A percentile compares a stretch with the other conserved stretches of the same genome.
These are phyloP conservation scores for Cetoscarus ocellatus DNA, from an alignment of 2,797 vertebrate genomes.

Conservation along the genomic window DNA sequence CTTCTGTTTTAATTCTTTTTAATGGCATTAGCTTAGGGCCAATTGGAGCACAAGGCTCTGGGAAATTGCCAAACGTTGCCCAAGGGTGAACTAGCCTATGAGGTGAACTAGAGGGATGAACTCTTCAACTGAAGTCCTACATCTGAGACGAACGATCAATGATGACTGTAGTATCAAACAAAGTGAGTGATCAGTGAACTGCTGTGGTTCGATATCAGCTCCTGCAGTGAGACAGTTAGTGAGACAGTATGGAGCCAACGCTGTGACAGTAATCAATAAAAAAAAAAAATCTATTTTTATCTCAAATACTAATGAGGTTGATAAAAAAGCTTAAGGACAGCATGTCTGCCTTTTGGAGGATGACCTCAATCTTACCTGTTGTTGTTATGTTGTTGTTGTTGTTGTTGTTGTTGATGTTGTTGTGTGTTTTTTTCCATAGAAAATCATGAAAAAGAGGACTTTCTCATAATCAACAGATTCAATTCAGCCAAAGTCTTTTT, in stretches of 20 bases:
- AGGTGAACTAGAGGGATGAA: constrained; percentile 7
- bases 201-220: constrained; percentile 19
- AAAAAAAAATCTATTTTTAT: constrained; percentile 21
- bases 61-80: too few relatives aligned
- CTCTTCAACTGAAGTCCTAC: constrained; percentile 14
- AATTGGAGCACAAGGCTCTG: too few relatives aligned
- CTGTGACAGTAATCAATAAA: constrained; percentile 12
- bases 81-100: too few relatives aligned
- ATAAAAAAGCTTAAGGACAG: neutral
- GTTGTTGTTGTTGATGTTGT: too few relatives aligned
- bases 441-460: too few relatives aligned
- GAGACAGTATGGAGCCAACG: neutral
- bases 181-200: neutral
- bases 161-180: constrained; percentile 14
- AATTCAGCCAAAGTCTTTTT: too few relatives aligned
- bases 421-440: too few relatives aligned
- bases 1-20: too few relatives aligned
- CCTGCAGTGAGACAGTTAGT: neutral
- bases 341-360: neutral
- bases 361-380: too few relatives aligned
- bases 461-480: too few relatives aligned
- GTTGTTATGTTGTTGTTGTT: too few relatives aligned
- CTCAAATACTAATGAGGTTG: constrained; percentile 16
- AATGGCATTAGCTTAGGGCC: too few relatives aligned
- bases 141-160: constrained; percentile 20